Evolutionary conservation across 2,888 invertebrate genomes (phyloP).

Genomic region (Tetranychus truncatus): DNA sequence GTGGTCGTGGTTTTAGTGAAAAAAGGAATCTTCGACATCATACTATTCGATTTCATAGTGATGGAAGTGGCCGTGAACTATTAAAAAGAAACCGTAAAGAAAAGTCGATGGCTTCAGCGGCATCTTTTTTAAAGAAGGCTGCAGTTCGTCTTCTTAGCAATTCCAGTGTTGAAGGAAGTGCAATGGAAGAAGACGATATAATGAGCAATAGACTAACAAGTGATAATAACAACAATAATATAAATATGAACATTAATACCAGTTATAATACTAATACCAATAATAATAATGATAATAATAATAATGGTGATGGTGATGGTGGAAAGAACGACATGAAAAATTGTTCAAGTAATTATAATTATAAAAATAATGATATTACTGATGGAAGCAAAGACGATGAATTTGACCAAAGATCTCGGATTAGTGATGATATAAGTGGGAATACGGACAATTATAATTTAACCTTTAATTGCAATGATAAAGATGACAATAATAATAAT

Average conservation of each 20-base stretch:
- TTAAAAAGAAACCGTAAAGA: conserved; percentile 24
- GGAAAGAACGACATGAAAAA: too few species aligned
- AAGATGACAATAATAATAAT: not conserved
- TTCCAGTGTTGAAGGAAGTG: not conserved
- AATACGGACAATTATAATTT: too few species aligned
- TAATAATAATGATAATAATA: not conserved
- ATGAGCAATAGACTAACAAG: not conserved
- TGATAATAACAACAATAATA: not conserved
- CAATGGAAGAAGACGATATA: not conserved
- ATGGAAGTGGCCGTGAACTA: conserved; percentile 27
- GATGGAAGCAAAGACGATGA: not conserved
- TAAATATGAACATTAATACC: too few species aligned
- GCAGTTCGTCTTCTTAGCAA: conserved; percentile 9
- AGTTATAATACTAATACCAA: too few species aligned
- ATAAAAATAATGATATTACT: not conserved
- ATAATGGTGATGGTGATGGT: not conserved
- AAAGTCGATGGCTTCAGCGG: conserved; percentile 15
- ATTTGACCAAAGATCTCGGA: not conserved
- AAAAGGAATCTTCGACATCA: conserved; percentile 33
- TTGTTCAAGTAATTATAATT: too few species aligned
- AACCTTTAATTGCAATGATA: too few species aligned
- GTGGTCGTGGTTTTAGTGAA: conserved; percentile 34
- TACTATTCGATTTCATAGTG: conserved; percentile 32
- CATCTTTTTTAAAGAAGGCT: conserved; percentile 7
- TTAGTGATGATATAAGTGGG: not conserved